Evolutionary conservation across 1,140 invertebrate species (phyloP), one percentile per base, ranked within the genome.

Genomic region (Ceratosolen solmsi): DNA sequence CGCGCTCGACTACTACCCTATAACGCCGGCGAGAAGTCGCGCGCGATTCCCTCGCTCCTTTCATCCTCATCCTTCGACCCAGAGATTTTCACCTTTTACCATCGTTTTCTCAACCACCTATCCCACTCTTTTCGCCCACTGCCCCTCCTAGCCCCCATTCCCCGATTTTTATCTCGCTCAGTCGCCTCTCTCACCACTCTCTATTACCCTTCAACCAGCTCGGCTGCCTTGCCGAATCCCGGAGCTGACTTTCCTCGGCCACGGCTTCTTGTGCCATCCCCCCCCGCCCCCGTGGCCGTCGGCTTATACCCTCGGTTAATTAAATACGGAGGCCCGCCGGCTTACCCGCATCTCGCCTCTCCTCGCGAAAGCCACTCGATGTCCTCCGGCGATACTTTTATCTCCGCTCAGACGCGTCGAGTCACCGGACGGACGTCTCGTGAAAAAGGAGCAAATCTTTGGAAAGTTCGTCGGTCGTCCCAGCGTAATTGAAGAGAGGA

Each of bases 1-100:
- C n/a, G n/a, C n/a, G n/a, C n/a, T n/a, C n/a, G n/a, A n/a, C n/a
- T n/a, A n/a, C n/a, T n/a, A n/a, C n/a, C n/a, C n/a, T n/a, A 54
- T 54, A 15, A 22, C 51, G 41, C 41, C 41, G 41, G 30, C 30
- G 25, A 30, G 30, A 63, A 63, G 38, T 27, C 70, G 20, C 58
- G 54, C 46, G 72, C 36, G n/a, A n/a, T n/a, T n/a, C n/a, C 11
- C 70, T 20, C 70, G n/a, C n/a, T 38, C 27, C 49, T n/a, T 49
- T 22, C 72, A 17, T 41, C 60, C 22, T 22, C 30, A 7, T 8
- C 74, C 63, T 30, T 68, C 65, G 63, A 27, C 51, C 58, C 76
- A 25, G 75, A 78, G 78, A 84, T 83, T 79, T 85, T 84, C 63
- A 58, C 33, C 79, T 75, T 70, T 1, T 36, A n/a, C 25, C 38